Evolutionary conservation across 2,888 invertebrate genomes (phyloP), one percentile per base, ranked within the genome.

Genomic region (Drosophila meridionalis): DNA sequence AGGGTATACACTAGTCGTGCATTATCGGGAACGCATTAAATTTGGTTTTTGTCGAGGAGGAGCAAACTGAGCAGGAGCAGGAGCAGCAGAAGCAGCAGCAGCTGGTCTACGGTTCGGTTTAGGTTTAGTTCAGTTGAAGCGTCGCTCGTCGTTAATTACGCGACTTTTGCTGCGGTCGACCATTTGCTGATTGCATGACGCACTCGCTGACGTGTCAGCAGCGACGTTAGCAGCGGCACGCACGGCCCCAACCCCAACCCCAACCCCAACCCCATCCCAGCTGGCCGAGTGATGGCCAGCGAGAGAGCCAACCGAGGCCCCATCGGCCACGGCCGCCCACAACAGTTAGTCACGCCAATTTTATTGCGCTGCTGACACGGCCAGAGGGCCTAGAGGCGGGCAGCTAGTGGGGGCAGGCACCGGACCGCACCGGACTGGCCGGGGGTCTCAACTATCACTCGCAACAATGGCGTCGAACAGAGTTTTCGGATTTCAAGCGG

Each of bases 121-220:
- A n/a, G 14, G 36, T 36, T 26, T 43, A 42, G 56, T 9, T 34
- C 56, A 55, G 53, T 30, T 40, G 61, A 59, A 69, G 45, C 69
- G 45, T 53, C 6, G 52, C 42, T 74, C 79, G 89, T 30, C 82
- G 84, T 85, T 85, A 85, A 85, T 85, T 85, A 89, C 89, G 89
- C 87, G 84, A 85, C 89, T 85, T 85, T 85, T 89, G 84, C 85
- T 85, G 87, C 81, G 85, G 85, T 87, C 79, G 85, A 83, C 76
- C 85, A 85, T 83, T 87, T 85, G 87, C 87, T 85, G 85, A 85
- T 85, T 85, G 85, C 85, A 82, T 53, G 73, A 40, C 60, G 76
- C 28, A 45, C 28, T 45, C 36, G 59, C 36, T 34, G 58, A 34
- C 58, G 58, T 45, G 57, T 69, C 77, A 69, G 66, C 86, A 73